A percentile compares a stretch with the other conserved stretches of the same genome.
phyloP scores from a whole-genome alignment of 2,797 vertebrate species.

The Sebastolobus altivelis region DNA sequence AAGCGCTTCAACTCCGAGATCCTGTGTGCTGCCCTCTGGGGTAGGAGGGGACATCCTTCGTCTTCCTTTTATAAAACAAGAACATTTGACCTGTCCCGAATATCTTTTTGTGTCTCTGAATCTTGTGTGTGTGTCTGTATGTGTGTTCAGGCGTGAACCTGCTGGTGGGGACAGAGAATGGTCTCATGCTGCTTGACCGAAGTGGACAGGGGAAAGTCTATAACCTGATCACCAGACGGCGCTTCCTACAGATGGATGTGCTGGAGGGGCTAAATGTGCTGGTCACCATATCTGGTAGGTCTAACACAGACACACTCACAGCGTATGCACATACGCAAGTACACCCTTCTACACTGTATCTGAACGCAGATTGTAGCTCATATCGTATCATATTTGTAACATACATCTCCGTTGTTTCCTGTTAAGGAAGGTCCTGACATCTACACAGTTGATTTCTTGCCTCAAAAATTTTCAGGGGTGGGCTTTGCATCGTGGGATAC shows the following conservation, averaged over 20 bases:
- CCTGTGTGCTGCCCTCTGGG: constrained; percentile 96
- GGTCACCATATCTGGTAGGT: constrained; percentile 96
- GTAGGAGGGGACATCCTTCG: constrained; percentile 72
- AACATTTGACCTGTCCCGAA: background rate
- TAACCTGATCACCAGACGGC: constrained; percentile 95
- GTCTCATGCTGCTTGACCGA: constrained; percentile 96
- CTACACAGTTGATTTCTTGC: too few relatives aligned
- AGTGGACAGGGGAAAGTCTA: constrained; percentile 99
- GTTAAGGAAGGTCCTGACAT: too few relatives aligned
- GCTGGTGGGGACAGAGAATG: constrained; percentile 96
- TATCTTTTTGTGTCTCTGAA: background rate
- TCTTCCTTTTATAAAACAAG: background rate
- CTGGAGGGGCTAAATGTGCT: constrained; percentile 97
- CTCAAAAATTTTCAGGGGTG: too few relatives aligned
- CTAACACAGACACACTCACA: background rate
- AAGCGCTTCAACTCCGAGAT: constrained; percentile 99
- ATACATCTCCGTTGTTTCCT: too few relatives aligned
- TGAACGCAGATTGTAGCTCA: too few relatives aligned
- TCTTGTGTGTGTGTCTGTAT: background rate
- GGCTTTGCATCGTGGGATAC: too few relatives aligned
- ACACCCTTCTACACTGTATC: background rate
- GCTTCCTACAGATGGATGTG: constrained; percentile 98
- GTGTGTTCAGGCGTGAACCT: constrained; percentile 92
- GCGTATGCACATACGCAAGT: background rate
- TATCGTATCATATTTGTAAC: background rate